Evolutionary conservation across 2,797 vertebrate species (phyloP), one percentile per base, ranked within the genome.

Genomic region (Sparidentex hasta): DNA sequence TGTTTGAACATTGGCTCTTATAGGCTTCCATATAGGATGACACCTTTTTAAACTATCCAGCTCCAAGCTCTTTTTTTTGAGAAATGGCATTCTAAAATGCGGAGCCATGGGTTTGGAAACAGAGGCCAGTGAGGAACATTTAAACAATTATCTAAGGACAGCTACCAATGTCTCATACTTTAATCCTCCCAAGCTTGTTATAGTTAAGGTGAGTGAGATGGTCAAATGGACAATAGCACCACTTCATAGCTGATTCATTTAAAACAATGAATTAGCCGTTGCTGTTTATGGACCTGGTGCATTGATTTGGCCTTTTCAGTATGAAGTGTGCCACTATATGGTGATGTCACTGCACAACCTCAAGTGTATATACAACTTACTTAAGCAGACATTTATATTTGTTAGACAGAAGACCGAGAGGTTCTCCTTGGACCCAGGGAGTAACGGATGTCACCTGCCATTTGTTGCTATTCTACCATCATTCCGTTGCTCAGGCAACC

Each of bases 361-460:
- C n/a, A 11, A 41, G 4, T 3, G 16, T 21, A 11, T 46, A 47
- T 62, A 56, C 5, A 48, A 48, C 20, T 46, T 21, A 71, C 12
- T 54, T 9, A 78, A 20, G 4, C 1, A 0, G 14, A 43, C 9
- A 27, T 73, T 67, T 63, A 27, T 78, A 29, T 72, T 68, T 8
- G n/a, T 57, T 27, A 59, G 44, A 27, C 46, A 51, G 38, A 41
- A 9, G 41, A 69, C 25, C 27, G 46, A 48, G 25, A 66, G 13
- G 13, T 17, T 61, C 5, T 21, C 9, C 47, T 46, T 13, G 11
- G 43, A 63, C 9, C 9, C 13, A 44, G 11, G 44, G 21, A 64
- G 7, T 21, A 61, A 43, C 65, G n/a, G 5, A 25, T 29, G 55
- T 50, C 51, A 56, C 25, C 69, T 64, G 65, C 7, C 16, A 64